Evolutionary conservation across 2,888 invertebrate species (phyloP), one percentile per base, ranked within the genome.

Genomic region (Aphrophora alni): DNA sequence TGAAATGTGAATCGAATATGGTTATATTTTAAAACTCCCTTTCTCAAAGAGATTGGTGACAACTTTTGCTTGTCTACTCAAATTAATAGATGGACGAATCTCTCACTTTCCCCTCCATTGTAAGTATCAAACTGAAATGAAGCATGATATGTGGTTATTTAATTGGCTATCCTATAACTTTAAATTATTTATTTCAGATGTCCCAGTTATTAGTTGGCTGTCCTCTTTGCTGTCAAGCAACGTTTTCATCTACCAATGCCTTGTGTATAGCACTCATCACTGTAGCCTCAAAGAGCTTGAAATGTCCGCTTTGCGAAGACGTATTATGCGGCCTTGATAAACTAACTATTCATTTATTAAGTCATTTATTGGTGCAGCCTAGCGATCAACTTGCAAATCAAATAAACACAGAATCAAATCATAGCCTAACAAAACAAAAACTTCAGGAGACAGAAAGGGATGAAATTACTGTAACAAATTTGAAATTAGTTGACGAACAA

Each of bases 281-380:
- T 86, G 94, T 94, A 68, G 94, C 95, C 21, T 95, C 94, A 74
- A 92, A 94, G 82, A 93, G 93, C 83, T 89, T 95, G 84, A 87
- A 91, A 78, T 96, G 96, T 87, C 95, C 95, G 17, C 92, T 95
- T 82, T 96, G 96, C 87, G 91, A 92, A 86, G 95, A 95, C 86
- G 89, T 92, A 84, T 89, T 95, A 25, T 89, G 92, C 83, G 95
- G 95, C 0, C 90, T 96, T 83, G 95, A 95, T 87, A 95, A 95
- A 89, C 89, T 95, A 76, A 95, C 95, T 0, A 95, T 95, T 86
- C 95, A 96, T 88, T 89, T 96, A 84, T 95, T 95, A 86, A 93
- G 93, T 82, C 95, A 95, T 87, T 86, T 59, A 59, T 21, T 59
- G 59, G 3, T 21, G 21, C n/a, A n/a, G 21, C 21, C n/a, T 10